Base-by-base conservation (phyloP, 2,113 vertebrate genomes). In the Neolamprologus caudopunctatus region DNA sequence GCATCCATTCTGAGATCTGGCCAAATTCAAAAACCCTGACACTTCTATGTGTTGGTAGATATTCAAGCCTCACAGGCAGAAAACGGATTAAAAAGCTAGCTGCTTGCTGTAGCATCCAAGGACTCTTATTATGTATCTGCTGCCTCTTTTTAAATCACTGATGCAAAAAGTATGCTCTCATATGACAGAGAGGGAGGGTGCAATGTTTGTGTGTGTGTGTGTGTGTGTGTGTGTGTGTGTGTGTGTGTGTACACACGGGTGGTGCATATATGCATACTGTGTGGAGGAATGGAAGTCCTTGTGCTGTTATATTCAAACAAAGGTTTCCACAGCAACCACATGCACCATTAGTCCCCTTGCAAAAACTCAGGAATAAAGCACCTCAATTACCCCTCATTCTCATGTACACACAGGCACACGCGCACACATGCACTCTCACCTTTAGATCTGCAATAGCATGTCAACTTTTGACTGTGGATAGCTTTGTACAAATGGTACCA, bases 251-350 rank as follows among this genome's bases (percentile, higher is more conserved):
- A 24, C 13, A 31, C 14, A 66, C 10, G 6, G 61, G 61, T 50
- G 51, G 75, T 19, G 79, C 28, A 58, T 75, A 31, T 79, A 55
- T 82, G 51, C 83, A 73, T 82, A 81, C 83, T 85, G 66, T 91
- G 90, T 92, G 82, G 19, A 90, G 93, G 87, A 95, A 93, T 93
- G 88, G 83, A 94, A 87, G 88, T 93, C 91, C 83, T 92, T 93
- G 92, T 90, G 82, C 89, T 88, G 81, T 90, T 87, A 87, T 54
- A 81, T 80, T 93, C 87, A 94, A 94, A 95, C 92, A 95, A 93
- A 93, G 92, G 95, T 95, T 95, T 93, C 95, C 95, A 95, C 85
- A 54, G 94, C 90, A 96, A 95, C 96, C 82, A 78, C 94, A 94
- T 92, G 91, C 92, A 91, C 87, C 85, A 93, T 94, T 91, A 85